Base-by-base conservation (phyloP, 2,888 invertebrate species). In the Apoderus coryli region DNA sequence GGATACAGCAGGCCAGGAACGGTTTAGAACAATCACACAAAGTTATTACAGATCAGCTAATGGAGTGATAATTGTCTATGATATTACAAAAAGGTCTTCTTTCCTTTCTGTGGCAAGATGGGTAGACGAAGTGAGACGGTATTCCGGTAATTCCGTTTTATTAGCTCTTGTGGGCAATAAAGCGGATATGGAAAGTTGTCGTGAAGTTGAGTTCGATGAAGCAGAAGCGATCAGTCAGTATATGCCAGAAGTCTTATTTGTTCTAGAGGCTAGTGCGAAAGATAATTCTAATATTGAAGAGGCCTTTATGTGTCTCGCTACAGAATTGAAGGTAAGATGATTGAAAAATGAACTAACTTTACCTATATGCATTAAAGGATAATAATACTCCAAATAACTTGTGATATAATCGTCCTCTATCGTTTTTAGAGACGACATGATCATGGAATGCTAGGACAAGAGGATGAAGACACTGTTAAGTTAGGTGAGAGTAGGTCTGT, bases 21-120 rank as follows among this genome's bases (percentile, higher is more conserved):
- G 93, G 38, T 93, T 95, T 61, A 73, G 93, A 37, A 93, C 93
- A 4, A 93, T 95, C 45, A 95, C 93, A 2, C 93, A 93, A 56
- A 90, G 90, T 56, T 93, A 93, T 56, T 95, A 93, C 60, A 75
- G 95, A 51, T 90, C 89, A 44, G 93, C 93, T 23, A 90, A 95
- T 65, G 93, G 92, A 44, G 92, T 95, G 37, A 84, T 95, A 43
- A 77, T 95, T 76, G 93, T 89, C 16, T 95, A 93, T 59, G 95
- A 95, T 59, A 86, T 95, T 42, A 92, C 93, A 36, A 92, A 89
- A 53, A 66, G 85, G 35, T 77, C 88, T 31, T 81, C 90, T 24
- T 95, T 93, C 62, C 67, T 88, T 39, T 89, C 82, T 44, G 65
- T 95, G 32, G 81, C 88, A 54, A 75, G 88, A 54, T 95, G 95